Conservation (phyloP, 2,797 vertebrate genomes). For the Platyrinchus mystaceus region DNA sequence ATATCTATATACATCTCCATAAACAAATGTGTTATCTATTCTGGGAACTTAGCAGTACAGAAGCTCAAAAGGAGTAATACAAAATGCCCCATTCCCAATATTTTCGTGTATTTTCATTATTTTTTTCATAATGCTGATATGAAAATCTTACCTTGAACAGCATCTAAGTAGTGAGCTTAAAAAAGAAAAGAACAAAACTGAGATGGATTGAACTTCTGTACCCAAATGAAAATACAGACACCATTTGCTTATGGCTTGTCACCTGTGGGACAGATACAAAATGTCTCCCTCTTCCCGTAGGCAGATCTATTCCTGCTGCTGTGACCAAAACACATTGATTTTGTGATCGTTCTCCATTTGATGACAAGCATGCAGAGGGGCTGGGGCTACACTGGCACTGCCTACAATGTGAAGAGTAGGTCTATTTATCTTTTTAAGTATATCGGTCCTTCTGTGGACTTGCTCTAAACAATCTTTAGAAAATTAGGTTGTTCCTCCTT, state of each 20-base stretch:
- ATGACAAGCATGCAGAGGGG: neutral
- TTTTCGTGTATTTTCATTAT: neutral
- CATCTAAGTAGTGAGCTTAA: conserved; percentile 86
- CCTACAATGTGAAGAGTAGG: neutral
- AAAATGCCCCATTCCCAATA: neutral
- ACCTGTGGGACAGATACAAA: conserved; percentile 22
- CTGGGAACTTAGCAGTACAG: neutral
- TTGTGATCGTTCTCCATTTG: neutral
- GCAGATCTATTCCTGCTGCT: neutral
- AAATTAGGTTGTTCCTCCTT: neutral
- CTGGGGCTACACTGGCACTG: neutral
- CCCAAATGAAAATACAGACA: conserved; percentile 46
- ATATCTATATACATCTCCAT: neutral
- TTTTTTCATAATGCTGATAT: conserved; percentile 10
- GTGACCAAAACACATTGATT: neutral
- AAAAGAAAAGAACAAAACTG: conserved; percentile 64
- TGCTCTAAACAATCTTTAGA: neutral
- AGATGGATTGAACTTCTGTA: conserved; percentile 68
- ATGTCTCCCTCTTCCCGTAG: neutral
- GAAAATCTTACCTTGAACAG: conserved; percentile 82
- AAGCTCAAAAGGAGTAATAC: conserved; percentile 6
- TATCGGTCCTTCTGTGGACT: neutral
- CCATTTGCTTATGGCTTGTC: conserved; percentile 51
- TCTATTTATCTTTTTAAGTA: neutral
- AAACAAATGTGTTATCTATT: neutral